Percentiles rank a stretch among this genome's conserved stretches.
Evolutionary conservation across 2,797 vertebrate species (phyloP).

Genomic region (Saxicola maurus): DNA sequence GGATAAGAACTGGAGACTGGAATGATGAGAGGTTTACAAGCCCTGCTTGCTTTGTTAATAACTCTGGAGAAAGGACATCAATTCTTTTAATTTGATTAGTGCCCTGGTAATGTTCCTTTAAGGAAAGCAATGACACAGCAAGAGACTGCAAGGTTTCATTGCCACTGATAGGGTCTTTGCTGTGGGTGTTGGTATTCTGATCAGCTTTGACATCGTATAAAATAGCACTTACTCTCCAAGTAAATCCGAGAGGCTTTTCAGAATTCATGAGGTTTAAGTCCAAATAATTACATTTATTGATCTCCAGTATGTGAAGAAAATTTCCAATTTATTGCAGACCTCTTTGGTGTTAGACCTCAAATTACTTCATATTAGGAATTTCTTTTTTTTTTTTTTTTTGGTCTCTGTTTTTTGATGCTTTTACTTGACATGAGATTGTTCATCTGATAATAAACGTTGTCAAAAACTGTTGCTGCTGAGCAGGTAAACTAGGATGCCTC

Average conservation of each 20-base stretch:
- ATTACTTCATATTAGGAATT: slow-evolving; percentile 10
- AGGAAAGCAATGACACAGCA: not conserved
- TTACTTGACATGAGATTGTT: not conserved
- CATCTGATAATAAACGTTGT: not conserved
- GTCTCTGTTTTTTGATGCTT: not conserved
- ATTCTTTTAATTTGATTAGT: not conserved
- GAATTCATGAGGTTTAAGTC: slow-evolving; percentile 64
- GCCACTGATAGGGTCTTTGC: not conserved
- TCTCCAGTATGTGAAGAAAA: slow-evolving; percentile 51
- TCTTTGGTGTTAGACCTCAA: slow-evolving; percentile 12
- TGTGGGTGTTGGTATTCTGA: slow-evolving; percentile 48
- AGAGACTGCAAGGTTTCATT: not conserved
- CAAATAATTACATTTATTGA: slow-evolving; percentile 71
- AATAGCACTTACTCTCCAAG: slow-evolving; percentile 49
- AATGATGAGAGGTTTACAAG: not conserved
- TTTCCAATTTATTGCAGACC: slow-evolving; percentile 50
- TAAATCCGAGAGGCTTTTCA: slow-evolving; percentile 53
- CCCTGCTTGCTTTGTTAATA: not conserved
- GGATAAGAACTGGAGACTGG: not conserved
- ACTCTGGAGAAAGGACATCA: not conserved
- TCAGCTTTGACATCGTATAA: slow-evolving; percentile 50
- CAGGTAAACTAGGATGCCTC: not conserved
- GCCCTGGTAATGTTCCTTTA: slow-evolving; percentile 1
- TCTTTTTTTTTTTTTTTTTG: not conserved
- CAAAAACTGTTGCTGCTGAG: not conserved